Evolutionary conservation across 2,113 vertebrate genomes (phyloP).

Genomic region (Poeciliopsis prolifica): DNA sequence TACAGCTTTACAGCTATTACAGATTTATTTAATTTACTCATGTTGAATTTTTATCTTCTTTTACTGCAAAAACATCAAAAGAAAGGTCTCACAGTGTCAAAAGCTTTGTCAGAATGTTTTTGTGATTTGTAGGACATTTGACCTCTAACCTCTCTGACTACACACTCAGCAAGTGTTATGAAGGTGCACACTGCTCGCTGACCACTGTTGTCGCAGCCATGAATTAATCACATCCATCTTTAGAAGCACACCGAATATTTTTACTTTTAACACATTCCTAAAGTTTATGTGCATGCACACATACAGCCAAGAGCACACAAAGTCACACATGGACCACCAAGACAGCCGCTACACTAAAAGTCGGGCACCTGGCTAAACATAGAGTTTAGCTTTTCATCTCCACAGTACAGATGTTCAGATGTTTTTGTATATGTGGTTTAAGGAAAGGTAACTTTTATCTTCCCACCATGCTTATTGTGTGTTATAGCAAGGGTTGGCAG

Average conservation of each 20-base stretch:
- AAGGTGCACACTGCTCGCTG: constrained; percentile 26
- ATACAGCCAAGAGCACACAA: constrained; percentile 33
- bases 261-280: constrained; percentile 44
- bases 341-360: constrained; percentile 28
- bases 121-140: constrained; percentile 53
- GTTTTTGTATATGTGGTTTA: constrained; percentile 16
- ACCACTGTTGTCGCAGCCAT: constrained; percentile 50
- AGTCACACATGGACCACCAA: constrained; percentile 41
- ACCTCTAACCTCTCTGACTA: constrained; percentile 46
- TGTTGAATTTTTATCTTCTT: no score
- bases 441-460: neutral
- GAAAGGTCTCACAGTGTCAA: neutral
- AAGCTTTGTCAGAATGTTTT: neutral
- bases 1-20: no score
- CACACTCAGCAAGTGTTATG: constrained; percentile 52
- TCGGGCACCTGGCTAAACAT: constrained; percentile 65
- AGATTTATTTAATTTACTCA: no score
- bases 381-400: constrained; percentile 44
- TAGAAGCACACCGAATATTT: constrained; percentile 32
- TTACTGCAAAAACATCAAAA: neutral
- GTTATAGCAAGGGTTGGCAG: no score
- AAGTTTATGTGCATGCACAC: constrained; percentile 25
- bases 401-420: constrained; percentile 7
- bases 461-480: no score
- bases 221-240: constrained; percentile 55